Percentiles rank a stretch among this genome's conserved stretches.
phyloP scores from a whole-genome alignment of 2,888 invertebrate genomes.

The Oligia strigilis region DNA sequence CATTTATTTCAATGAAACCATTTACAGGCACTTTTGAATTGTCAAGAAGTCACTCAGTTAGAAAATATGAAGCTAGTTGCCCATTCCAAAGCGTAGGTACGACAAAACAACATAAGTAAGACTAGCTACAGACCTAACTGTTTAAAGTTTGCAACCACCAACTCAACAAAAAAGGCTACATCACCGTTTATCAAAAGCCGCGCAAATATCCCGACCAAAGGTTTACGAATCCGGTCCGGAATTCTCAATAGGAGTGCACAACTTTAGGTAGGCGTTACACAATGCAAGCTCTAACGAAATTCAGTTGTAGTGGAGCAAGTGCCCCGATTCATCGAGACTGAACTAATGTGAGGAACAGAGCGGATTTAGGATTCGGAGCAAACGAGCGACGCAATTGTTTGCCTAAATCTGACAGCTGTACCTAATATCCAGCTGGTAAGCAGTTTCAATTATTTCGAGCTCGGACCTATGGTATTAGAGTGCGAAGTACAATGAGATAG shows the following conservation, averaged over 20 bases:
- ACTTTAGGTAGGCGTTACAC: constrained; percentile 63
- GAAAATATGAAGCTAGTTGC: too few species aligned
- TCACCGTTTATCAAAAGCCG: constrained; percentile 30
- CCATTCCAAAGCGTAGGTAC: too few species aligned
- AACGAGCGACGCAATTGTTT: constrained; percentile 81
- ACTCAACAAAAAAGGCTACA: constrained; percentile 17
- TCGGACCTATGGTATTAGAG: constrained; percentile 24
- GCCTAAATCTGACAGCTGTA: constrained; percentile 85
- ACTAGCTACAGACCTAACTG: not conserved
- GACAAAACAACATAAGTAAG: not conserved
- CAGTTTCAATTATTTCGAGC: constrained; percentile 58
- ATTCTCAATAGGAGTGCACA: constrained; percentile 48
- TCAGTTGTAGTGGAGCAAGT: constrained; percentile 73
- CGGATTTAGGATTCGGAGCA: constrained; percentile 73
- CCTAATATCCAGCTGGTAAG: constrained; percentile 76
- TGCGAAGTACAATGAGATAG: constrained; percentile 1
- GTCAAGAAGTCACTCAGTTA: too few species aligned
- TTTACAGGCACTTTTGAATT: too few species aligned
- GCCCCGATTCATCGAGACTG: constrained; percentile 82
- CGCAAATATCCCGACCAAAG: constrained; percentile 38
- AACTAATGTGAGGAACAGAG: constrained; percentile 86
- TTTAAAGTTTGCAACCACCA: constrained; percentile 1
- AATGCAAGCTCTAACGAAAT: constrained; percentile 64
- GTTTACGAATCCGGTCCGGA: constrained; percentile 52
- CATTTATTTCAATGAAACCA: too few species aligned